A percentile compares a stretch with the other conserved stretches of the same genome.
phyloP scores from a whole-genome alignment of 2,797 vertebrate species.

The Garrulus glandarius region DNA sequence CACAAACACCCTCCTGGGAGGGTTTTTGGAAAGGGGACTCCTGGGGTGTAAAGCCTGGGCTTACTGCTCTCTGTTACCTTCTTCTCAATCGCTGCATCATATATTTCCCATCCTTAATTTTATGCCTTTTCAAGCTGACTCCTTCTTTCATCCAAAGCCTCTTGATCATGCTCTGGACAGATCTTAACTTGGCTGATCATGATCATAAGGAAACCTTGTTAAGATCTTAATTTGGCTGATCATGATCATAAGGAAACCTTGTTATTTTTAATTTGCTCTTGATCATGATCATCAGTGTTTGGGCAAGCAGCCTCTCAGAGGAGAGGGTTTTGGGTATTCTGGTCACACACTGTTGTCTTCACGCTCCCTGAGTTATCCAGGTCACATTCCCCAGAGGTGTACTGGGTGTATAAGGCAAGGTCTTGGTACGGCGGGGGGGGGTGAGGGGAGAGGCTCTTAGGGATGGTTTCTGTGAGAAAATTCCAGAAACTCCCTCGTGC shows the following conservation, averaged over 20 bases:
- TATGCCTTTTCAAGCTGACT: not conserved
- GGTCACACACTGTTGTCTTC: not conserved
- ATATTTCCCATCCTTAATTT: not conserved
- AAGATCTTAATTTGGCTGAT: not conserved
- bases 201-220: not conserved
- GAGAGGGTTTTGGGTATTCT: not conserved
- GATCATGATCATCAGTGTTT: not conserved
- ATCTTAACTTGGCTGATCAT: not conserved
- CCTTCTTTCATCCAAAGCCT: not conserved
- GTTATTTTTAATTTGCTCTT: not conserved
- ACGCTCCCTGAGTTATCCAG: not conserved
- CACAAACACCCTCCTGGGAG: not conserved
- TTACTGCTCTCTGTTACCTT: not conserved
- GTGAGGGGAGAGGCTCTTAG: too few relatives aligned
- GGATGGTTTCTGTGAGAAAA: not conserved
- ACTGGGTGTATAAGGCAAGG: not conserved
- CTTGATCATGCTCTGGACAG: not conserved
- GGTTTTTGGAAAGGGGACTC: not conserved
- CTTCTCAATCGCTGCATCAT: not conserved
- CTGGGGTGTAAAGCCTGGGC: not conserved
- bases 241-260: not conserved
- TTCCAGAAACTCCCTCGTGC: not conserved
- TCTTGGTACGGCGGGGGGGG: fast-evolving
- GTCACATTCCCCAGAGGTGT: fast-evolving
- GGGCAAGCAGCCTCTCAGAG: not conserved